These are phyloP conservation scores for Sphaeridia pumilis DNA, from an alignment of 2,888 invertebrate species.

Conservation along the genomic window DNA sequence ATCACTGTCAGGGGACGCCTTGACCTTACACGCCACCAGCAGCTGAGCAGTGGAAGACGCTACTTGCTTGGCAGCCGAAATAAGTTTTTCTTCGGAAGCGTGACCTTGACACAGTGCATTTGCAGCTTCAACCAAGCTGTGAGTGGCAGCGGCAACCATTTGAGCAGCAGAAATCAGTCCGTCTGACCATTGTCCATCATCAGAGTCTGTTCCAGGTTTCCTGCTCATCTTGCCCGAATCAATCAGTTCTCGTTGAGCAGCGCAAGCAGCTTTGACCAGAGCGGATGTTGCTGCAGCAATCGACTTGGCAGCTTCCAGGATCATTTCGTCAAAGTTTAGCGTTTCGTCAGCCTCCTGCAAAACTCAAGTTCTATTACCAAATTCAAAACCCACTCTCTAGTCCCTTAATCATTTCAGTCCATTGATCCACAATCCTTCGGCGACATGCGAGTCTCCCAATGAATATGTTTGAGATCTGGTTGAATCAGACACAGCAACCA, in stretches of 20 bases:
- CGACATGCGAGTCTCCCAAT: slow-evolving; percentile 51
- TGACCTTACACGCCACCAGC: slow-evolving; percentile 96
- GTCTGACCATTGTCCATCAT: slow-evolving; percentile 97
- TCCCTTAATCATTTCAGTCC: neutral
- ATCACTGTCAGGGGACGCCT: slow-evolving; percentile 90
- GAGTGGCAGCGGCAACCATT: slow-evolving; percentile 81
- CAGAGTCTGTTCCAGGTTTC: slow-evolving; percentile 69
- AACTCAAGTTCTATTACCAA: slow-evolving; percentile 1
- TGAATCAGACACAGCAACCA: slow-evolving; percentile 81
- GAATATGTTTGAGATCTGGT: slow-evolving; percentile 99
- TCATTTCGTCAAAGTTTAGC: slow-evolving; percentile 98
- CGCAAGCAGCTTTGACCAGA: slow-evolving; percentile 88
- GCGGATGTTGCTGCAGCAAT: slow-evolving; percentile 96
- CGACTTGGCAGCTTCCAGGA: slow-evolving; percentile 92
- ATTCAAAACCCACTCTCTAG: neutral
- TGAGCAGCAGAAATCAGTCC: slow-evolving; percentile 84
- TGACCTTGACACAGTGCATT: slow-evolving; percentile 89
- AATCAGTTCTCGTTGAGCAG: slow-evolving; percentile 91
- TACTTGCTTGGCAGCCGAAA: slow-evolving; percentile 91
- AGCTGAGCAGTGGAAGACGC: slow-evolving; percentile 95
- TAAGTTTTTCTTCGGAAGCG: slow-evolving; percentile 87
- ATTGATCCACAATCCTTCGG: neutral
- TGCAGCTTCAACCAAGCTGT: slow-evolving; percentile 87
- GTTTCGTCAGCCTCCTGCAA: slow-evolving; percentile 76
- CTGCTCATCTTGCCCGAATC: slow-evolving; percentile 73